phyloP scores from a whole-genome alignment of 2,888 invertebrate species.

The Phyllotreta cruciferae region DNA sequence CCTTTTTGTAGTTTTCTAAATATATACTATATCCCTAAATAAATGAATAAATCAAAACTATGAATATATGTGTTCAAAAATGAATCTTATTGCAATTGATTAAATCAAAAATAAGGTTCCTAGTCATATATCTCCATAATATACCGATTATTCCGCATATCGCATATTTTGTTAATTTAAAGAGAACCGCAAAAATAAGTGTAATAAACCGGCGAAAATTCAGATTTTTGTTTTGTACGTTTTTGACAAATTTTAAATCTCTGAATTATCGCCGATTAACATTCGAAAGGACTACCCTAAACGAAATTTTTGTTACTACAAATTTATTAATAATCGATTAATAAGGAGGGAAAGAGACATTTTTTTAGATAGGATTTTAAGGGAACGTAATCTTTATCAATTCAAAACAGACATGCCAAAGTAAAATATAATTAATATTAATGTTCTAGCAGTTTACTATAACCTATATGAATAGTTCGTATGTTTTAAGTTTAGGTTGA shows the following conservation, averaged over 20 bases:
- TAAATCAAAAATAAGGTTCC: slow-evolving; percentile 10
- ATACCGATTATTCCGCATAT: slow-evolving; percentile 6
- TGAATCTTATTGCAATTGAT: slow-evolving; percentile 7
- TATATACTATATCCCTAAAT: background rate
- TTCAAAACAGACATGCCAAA: slow-evolving; percentile 37
- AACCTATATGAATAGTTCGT: slow-evolving; percentile 36
- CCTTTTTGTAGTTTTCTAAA: slow-evolving; percentile 8
- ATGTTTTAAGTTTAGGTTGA: slow-evolving; percentile 34
- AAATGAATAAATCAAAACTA: slow-evolving; percentile 16
- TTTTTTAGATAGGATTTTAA: slow-evolving; percentile 32
- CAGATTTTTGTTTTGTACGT: too few species aligned
- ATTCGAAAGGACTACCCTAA: slow-evolving; percentile 11
- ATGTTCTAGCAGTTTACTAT: slow-evolving; percentile 36
- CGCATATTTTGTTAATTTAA: slow-evolving; percentile 6
- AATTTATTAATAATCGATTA: slow-evolving; percentile 22
- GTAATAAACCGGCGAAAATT: too few species aligned
- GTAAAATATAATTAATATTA: slow-evolving; percentile 38
- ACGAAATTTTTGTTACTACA: slow-evolving; percentile 23
- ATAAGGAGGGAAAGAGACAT: slow-evolving; percentile 28
- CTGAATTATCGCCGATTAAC: slow-evolving; percentile 4
- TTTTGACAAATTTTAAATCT: background rate
- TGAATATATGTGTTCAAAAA: slow-evolving; percentile 8
- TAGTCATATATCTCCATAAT: background rate
- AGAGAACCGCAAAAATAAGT: background rate
- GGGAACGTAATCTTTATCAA: slow-evolving; percentile 32